Evolutionary conservation across 2,797 vertebrate genomes (phyloP).

Genomic region (Sebastes melanostomus): DNA sequence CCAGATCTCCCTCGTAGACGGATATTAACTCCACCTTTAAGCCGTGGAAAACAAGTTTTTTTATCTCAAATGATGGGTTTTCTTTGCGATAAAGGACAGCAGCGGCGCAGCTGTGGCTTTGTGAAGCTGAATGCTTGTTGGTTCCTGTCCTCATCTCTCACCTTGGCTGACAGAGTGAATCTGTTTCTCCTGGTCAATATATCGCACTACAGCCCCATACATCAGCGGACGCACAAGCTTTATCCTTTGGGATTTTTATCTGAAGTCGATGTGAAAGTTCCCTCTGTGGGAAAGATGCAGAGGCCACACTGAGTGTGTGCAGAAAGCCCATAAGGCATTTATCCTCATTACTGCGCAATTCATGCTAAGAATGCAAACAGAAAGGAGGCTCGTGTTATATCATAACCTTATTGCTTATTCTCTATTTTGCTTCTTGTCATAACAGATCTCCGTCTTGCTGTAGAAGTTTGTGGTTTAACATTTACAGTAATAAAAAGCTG

Average conservation of each 20-base stretch:
- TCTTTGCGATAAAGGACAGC: background rate
- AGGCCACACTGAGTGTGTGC: background rate
- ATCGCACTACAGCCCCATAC: background rate
- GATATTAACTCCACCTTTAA: background rate
- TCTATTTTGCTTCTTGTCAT: background rate
- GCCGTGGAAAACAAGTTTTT: background rate
- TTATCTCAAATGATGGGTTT: background rate
- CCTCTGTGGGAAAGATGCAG: constrained; percentile 6
- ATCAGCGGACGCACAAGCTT: background rate
- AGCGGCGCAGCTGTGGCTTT: background rate
- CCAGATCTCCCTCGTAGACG: background rate
- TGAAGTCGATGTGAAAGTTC: constrained; percentile 17
- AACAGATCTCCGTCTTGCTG: background rate
- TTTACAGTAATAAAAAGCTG: background rate
- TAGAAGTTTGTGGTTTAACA: background rate
- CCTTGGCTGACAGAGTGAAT: constrained; percentile 2
- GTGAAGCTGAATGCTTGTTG: background rate
- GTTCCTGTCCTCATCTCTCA: constrained; percentile 18
- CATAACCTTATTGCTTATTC: background rate
- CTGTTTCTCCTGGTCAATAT: constrained; percentile 6
- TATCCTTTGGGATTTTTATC: constrained; percentile 17
- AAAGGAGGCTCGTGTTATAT: constrained; percentile 1
- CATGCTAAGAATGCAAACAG: constrained; percentile 29
- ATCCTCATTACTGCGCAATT: constrained; percentile 49
- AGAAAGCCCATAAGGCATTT: constrained; percentile 47